phyloP scores from a whole-genome alignment of 2,113 vertebrate genomes.

The Eira barbara region DNA sequence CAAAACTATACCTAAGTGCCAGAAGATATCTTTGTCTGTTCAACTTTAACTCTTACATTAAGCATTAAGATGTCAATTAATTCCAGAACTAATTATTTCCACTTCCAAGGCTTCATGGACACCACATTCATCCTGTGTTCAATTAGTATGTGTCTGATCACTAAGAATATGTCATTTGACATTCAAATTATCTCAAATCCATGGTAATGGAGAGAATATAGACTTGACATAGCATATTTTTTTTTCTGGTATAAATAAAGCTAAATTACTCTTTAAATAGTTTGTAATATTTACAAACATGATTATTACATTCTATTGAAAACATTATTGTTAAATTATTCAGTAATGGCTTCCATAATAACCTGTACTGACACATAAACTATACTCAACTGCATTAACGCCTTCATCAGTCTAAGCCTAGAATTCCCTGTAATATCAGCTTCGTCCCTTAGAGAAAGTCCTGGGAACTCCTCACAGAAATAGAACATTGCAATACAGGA shows the following conservation, averaged over 20 bases:
- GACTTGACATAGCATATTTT: neutral
- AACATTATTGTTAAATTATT: neutral
- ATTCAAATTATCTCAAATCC: conserved; percentile 49
- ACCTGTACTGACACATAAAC: neutral
- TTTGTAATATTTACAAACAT: neutral
- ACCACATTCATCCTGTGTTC: conserved; percentile 37
- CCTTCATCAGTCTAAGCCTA: neutral
- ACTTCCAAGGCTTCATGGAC: conserved; percentile 14
- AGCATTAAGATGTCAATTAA: neutral
- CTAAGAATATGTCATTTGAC: neutral
- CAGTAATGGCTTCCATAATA: neutral
- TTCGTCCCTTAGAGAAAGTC: neutral
- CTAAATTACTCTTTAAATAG: neutral
- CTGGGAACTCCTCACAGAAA: neutral
- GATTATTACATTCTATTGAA: neutral
- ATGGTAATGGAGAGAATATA: neutral
- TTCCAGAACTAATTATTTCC: neutral
- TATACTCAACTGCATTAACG: neutral
- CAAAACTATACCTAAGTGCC: neutral
- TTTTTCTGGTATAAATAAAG: neutral
- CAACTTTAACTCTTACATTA: neutral
- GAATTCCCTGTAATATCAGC: neutral
- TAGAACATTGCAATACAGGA: neutral
- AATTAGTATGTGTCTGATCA: conserved; percentile 66
- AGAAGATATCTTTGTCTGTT: neutral